These are phyloP conservation scores for Leucophenga varia DNA, from an alignment of 1,140 invertebrate species.

Conservation along the genomic window DNA sequence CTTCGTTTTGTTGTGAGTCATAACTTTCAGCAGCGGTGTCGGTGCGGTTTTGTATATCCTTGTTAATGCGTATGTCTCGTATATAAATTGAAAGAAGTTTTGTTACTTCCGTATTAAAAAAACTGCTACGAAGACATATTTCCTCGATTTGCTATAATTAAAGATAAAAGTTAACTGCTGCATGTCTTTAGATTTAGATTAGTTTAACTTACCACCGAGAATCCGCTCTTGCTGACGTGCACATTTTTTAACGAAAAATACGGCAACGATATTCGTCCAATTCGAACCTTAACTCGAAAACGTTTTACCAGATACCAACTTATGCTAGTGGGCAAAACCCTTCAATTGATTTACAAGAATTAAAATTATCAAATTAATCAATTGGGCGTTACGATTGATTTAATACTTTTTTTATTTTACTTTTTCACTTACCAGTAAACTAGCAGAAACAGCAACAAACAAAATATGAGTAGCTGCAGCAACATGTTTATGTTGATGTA, in stretches of 20 bases:
- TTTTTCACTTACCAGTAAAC: constrained; percentile 41
- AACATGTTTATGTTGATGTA: constrained; percentile 27
- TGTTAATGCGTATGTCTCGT: constrained; percentile 80
- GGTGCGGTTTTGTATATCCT: constrained; percentile 64
- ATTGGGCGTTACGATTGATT: not conserved
- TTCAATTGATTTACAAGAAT: constrained; percentile 34
- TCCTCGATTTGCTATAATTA: constrained; percentile 78
- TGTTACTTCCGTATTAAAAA: constrained; percentile 85
- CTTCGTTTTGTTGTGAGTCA: no score
- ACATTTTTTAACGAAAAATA: constrained; percentile 67
- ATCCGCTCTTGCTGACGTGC: constrained; percentile 66
- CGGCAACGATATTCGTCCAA: constrained; percentile 68
- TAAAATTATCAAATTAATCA: constrained; percentile 6
- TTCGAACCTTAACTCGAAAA: constrained; percentile 66
- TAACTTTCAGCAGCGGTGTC: no score
- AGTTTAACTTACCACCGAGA: constrained; percentile 64
- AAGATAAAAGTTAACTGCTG: constrained; percentile 8
- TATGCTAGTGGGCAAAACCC: constrained; percentile 66
- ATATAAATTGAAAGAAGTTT: constrained; percentile 84
- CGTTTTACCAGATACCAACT: constrained; percentile 66
- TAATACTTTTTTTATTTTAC: not conserved
- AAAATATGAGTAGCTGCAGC: constrained; percentile 36
- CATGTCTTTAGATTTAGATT: not conserved
- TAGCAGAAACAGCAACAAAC: constrained; percentile 33
- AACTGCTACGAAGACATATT: constrained; percentile 83